Base-by-base conservation (phyloP, 2,797 vertebrate species). In the Poliocrania exsul region DNA sequence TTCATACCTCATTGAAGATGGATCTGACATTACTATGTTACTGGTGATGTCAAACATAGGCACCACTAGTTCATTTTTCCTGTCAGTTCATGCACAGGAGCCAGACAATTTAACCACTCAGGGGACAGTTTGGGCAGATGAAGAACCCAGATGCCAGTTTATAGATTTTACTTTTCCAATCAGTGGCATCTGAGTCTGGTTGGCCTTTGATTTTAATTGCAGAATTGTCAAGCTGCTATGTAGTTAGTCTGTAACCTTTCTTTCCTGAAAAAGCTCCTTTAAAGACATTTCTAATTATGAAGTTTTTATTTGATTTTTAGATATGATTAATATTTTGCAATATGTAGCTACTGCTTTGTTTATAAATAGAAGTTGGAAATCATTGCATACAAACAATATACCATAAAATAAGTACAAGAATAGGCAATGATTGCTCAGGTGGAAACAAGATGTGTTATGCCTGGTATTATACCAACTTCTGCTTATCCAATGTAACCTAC, bases 81-180 rank as follows among this genome's bases (percentile, higher is more conserved):
- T 91, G 71, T 92, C 83, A 81, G 51, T 38, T 88, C 56, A 50
- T 37, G 40, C 51, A 87, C 29, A 88, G 71, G 14, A 96, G 53
- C 47, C 58, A 81, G 60, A 71, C 42, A 92, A 35, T 85, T 94
- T 87, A 89, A 67, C 62, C 47, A 42, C 92, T 75, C 49, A 23
- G 29, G 78, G 69, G 84, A 91, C 37, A 73, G 69, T 16, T 66
- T 86, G 96, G 95, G 92, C 90, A 95, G 65, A 88, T 57, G 67
- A 96, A 74, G 61, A 79, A 81, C 49, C n/a, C 87, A 92, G 62
- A 85, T 85, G 66, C 89, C 93, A 83, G 44, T 67, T 69, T 86
- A 58, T 25, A 60, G 42, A 51, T 82, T 91, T 88, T 72, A 20
- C 20, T 86, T 93, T 87, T 92, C 65, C 61, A 85, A 47, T 42